Conservation (phyloP, 64 coral and sea anemone genomes). For the Porites australiensis region DNA sequence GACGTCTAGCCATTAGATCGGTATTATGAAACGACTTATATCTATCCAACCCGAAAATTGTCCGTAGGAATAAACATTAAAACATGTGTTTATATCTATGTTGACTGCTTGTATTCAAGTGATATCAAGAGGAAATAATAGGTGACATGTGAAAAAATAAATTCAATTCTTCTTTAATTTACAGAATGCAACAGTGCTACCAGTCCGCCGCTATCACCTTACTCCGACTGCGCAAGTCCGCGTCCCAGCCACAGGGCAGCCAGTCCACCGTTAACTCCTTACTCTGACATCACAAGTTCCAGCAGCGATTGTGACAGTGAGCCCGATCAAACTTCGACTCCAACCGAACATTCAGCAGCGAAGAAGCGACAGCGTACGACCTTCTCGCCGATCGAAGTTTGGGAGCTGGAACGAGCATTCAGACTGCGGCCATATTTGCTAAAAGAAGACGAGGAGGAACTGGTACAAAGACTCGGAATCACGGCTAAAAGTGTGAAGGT, state of each 20-base stretch:
- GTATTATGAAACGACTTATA: no score
- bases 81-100: no score
- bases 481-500: no score
- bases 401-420: neutral
- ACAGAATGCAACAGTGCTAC: neutral
- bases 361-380: conserved; percentile 15
- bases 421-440: neutral
- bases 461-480: no score
- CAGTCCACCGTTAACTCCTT: neutral
- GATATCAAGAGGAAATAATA: no score
- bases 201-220: neutral
- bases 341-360: neutral
- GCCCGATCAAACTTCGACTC: neutral
- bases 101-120: no score
- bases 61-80: no score
- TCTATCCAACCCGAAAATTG: no score
- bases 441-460: no score
- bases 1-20: no score
- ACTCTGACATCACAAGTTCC: neutral
- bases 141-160: neutral
- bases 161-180: neutral
- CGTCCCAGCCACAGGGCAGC: neutral
- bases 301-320: neutral
- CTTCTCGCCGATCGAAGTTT: neutral
- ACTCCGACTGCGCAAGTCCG: neutral